phyloP scores from a whole-genome alignment of 2,888 invertebrate species.

The Petrolisthes cinctipes region DNA sequence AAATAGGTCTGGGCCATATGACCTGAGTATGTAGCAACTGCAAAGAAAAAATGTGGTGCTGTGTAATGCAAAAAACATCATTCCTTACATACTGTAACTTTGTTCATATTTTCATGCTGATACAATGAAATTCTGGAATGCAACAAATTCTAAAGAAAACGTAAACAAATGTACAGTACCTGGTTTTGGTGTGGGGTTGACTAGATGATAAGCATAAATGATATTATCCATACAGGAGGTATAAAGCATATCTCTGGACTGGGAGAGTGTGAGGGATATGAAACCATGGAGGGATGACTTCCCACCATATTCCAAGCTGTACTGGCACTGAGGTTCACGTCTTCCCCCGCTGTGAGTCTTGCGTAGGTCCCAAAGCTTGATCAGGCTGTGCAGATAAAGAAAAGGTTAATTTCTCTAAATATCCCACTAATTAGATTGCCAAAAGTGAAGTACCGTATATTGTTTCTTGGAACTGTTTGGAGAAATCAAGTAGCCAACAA shows the following conservation, averaged over 20 bases:
- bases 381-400: constrained; percentile 32
- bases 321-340: constrained; percentile 55
- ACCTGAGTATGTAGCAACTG: constrained; percentile 72
- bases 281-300: constrained; percentile 51
- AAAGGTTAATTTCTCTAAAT: no score
- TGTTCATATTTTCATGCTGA: no score
- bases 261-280: constrained; percentile 49
- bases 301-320: constrained; percentile 45
- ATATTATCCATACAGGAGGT: constrained; percentile 60
- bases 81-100: no score
- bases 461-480: neutral
- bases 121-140: neutral
- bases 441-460: no score
- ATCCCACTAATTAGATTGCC: no score
- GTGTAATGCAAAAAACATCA: neutral
- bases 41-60: neutral
- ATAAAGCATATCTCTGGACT: constrained; percentile 46
- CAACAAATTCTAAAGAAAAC: neutral
- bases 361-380: constrained; percentile 64
- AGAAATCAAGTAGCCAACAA: neutral
- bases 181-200: constrained; percentile 54
- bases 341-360: constrained; percentile 52
- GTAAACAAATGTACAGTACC: constrained; percentile 32
- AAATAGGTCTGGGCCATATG: constrained; percentile 86
- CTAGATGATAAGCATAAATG: constrained; percentile 60